A percentile compares a stretch with the other conserved stretches of the same genome.
Conservation (phyloP, 2,888 invertebrate species). For the Acleris emargana region DNA sequence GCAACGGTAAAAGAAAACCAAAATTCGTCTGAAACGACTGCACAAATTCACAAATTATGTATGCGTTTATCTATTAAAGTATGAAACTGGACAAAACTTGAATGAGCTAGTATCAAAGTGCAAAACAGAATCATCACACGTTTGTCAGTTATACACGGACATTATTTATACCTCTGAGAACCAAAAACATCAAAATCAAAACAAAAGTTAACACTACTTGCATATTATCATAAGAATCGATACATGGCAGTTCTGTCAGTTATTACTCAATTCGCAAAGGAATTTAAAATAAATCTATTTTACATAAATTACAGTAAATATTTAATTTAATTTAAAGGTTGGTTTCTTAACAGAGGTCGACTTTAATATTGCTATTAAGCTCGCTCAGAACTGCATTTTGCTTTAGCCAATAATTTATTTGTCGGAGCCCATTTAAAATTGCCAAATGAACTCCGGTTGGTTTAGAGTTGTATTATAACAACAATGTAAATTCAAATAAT, state of each 20-base stretch:
- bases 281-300: too few relatives aligned
- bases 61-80: neutral
- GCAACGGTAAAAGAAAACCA: too few relatives aligned
- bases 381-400: too few relatives aligned
- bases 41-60: neutral
- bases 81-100: neutral
- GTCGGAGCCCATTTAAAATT: too few relatives aligned
- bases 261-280: neutral
- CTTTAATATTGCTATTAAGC: too few relatives aligned
- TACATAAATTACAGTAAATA: too few relatives aligned
- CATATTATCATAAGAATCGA: conserved; percentile 15
- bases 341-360: too few relatives aligned
- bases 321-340: too few relatives aligned
- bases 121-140: neutral
- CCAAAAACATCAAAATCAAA: neutral
- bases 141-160: neutral
- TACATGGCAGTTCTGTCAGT: conserved; percentile 9
- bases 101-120: neutral
- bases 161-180: neutral
- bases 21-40: conserved; percentile 2
- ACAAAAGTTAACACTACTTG: conserved; percentile 6
- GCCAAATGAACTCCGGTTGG: too few relatives aligned
- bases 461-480: too few relatives aligned
- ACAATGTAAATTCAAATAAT: too few relatives aligned
- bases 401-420: too few relatives aligned